Evolutionary conservation across 2,797 vertebrate genomes (phyloP).

Genomic region (Crax fasciolata): DNA sequence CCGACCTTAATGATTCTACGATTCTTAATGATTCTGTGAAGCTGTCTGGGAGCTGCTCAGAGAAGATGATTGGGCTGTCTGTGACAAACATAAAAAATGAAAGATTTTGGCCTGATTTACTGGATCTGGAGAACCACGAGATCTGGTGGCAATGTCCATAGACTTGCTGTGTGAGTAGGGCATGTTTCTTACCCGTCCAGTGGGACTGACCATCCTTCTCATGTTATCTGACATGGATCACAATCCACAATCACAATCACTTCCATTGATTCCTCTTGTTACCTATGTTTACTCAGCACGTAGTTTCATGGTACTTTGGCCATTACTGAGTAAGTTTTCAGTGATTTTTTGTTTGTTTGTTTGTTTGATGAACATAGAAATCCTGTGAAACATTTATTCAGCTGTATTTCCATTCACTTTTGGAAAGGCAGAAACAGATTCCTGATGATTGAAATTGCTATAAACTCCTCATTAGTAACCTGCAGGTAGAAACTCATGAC

Average conservation of each 20-base stretch:
- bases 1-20: too few relatives aligned
- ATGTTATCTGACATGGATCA: background rate
- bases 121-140: background rate
- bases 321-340: background rate
- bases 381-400: background rate
- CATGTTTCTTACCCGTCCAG: rapidly evolving
- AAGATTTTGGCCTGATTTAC: background rate
- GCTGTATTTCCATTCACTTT: background rate
- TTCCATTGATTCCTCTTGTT: background rate
- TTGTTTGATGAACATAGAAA: background rate
- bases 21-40: background rate
- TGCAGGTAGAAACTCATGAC: background rate
- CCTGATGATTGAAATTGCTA: background rate
- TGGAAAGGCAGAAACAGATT: background rate
- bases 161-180: background rate
- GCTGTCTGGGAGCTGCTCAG: background rate
- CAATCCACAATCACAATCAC: background rate
- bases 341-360: background rate
- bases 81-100: background rate
- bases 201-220: background rate
- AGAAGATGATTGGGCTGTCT: background rate
- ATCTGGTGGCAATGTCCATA: background rate
- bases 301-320: background rate
- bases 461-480: background rate
- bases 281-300: background rate